Percentiles rank a stretch among this genome's conserved stretches.
These are phyloP conservation scores for Andricus curvator DNA, from an alignment of 2,888 invertebrate genomes.

Conservation along the genomic window DNA sequence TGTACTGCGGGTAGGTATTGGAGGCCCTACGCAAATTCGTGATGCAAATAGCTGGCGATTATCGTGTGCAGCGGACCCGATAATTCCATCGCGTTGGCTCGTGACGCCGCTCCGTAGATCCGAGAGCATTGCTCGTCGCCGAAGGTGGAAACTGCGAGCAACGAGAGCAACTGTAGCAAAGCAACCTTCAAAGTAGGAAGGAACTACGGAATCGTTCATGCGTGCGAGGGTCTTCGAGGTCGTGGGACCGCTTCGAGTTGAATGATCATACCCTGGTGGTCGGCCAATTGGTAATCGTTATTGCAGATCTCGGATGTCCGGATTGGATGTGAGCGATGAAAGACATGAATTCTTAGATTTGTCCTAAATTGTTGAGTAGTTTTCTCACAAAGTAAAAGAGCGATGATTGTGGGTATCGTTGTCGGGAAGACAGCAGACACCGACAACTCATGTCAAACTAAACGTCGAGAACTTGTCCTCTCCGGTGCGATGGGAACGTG, in stretches of 20 bases:
- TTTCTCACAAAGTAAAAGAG: neutral
- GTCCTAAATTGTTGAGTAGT: neutral
- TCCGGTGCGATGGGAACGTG: constrained; percentile 42
- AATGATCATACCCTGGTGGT: neutral
- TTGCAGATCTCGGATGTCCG: neutral
- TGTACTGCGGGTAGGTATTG: constrained; percentile 28
- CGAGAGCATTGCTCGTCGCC: constrained; percentile 16
- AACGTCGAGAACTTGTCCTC: constrained; percentile 48
- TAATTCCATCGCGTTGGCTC: constrained; percentile 56
- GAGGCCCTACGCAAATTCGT: constrained; percentile 52
- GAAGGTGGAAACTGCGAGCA: constrained; percentile 3
- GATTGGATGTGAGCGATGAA: neutral
- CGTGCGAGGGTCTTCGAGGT: constrained; percentile 19
- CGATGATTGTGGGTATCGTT: constrained; percentile 1
- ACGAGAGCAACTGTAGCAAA: constrained; percentile 16
- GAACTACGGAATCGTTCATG: neutral
- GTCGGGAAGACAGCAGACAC: neutral
- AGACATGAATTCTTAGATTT: neutral
- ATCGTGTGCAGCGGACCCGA: constrained; percentile 52
- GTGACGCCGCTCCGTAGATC: constrained; percentile 49
- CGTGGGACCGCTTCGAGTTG: neutral
- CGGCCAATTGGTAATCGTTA: neutral
- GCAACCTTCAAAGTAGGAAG: constrained; percentile 14
- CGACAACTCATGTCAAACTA: constrained; percentile 10
- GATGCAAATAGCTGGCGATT: constrained; percentile 56